These are phyloP conservation scores for Manduca sexta DNA, from an alignment of 1,140 invertebrate species.

Conservation along the genomic window DNA sequence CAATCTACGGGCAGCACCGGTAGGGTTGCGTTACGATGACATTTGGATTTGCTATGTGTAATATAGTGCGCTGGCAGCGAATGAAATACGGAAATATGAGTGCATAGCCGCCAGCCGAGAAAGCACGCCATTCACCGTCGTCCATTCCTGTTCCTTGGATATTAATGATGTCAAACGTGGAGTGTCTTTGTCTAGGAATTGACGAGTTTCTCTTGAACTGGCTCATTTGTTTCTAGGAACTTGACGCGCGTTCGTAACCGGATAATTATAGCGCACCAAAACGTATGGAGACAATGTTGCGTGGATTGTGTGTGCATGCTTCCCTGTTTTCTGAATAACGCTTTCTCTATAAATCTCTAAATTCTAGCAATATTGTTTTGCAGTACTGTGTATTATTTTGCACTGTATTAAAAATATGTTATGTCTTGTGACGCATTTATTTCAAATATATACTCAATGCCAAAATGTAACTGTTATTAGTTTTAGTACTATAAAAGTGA, in stretches of 20 bases:
- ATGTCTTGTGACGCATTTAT: too few species aligned
- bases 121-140: slow-evolving; percentile 20
- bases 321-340: too few species aligned
- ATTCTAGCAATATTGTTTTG: too few species aligned
- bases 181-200: slow-evolving; percentile 26
- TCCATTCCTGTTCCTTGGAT: slow-evolving; percentile 21
- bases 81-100: slow-evolving; percentile 42
- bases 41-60: slow-evolving; percentile 43
- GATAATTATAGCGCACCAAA: slow-evolving; percentile 3
- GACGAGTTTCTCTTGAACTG: slow-evolving; percentile 24
- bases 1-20: slow-evolving; percentile 41
- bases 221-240: slow-evolving; percentile 20
- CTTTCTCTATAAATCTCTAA: too few species aligned
- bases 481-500: too few species aligned
- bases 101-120: slow-evolving; percentile 23
- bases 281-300: not conserved
- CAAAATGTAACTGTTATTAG: too few species aligned
- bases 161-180: slow-evolving; percentile 29
- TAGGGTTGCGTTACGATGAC: slow-evolving; percentile 45
- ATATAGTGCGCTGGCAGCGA: slow-evolving; percentile 30
- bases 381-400: too few species aligned
- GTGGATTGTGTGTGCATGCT: too few species aligned
- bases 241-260: slow-evolving; percentile 9
- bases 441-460: too few species aligned
- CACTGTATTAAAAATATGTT: too few species aligned